phyloP scores from a whole-genome alignment of 2,888 invertebrate genomes.

The Eupithecia subumbrata region DNA sequence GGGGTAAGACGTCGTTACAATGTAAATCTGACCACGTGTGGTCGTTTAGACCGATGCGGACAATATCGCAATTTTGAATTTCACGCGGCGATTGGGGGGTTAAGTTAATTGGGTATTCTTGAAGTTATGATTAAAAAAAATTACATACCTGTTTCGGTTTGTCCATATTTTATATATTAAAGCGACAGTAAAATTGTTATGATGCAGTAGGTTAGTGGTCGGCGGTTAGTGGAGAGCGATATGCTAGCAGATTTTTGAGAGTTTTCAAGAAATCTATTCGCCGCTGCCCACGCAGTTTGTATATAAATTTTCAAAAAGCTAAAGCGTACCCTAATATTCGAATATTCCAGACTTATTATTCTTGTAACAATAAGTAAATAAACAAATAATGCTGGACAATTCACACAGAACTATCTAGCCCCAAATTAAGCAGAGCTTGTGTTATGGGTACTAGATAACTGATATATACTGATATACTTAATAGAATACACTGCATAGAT shows the following conservation, averaged over 20 bases:
- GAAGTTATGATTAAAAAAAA: constrained; percentile 5
- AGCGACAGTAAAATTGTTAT: background rate
- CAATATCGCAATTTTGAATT: constrained; percentile 54
- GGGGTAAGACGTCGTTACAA: constrained; percentile 46
- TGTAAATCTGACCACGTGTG: constrained; percentile 67
- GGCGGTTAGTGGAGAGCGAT: background rate
- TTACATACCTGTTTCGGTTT: background rate
- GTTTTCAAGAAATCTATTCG: too few species aligned
- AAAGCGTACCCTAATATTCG: background rate
- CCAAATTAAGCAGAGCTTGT: too few species aligned
- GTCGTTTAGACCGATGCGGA: constrained; percentile 60
- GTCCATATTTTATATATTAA: background rate
- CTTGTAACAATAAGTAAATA: background rate
- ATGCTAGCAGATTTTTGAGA: background rate
- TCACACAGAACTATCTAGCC: too few species aligned
- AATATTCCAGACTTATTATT: background rate
- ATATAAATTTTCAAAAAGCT: background rate
- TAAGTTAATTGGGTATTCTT: constrained; percentile 39
- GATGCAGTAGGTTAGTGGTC: background rate
- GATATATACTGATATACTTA: too few species aligned
- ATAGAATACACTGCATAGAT: too few species aligned
- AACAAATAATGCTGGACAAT: background rate
- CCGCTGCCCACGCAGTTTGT: too few species aligned
- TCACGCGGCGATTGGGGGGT: constrained; percentile 54
- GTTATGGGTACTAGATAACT: too few species aligned